These are phyloP conservation scores for Bibio marci DNA, from an alignment of 2,888 invertebrate genomes.

Conservation along the genomic window DNA sequence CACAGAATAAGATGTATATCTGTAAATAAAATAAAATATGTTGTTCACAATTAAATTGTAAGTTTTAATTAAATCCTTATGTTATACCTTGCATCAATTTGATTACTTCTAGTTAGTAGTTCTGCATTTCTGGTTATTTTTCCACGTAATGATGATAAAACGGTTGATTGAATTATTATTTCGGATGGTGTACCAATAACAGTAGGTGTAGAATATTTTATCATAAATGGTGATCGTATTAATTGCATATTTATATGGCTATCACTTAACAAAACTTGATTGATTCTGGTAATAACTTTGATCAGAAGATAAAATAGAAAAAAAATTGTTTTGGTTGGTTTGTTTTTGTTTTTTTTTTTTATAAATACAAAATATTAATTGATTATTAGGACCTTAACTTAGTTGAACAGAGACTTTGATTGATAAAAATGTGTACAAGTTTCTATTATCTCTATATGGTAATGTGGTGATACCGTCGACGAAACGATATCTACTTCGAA, in stretches of 20 bases:
- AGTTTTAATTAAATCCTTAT: too few species aligned
- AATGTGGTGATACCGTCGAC: too few species aligned
- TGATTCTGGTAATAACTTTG: constrained; percentile 37
- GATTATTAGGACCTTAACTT: too few species aligned
- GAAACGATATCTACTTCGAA: too few species aligned
- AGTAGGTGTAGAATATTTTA: constrained; percentile 35
- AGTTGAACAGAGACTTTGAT: too few species aligned
- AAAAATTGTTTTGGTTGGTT: too few species aligned
- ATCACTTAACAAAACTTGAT: constrained; percentile 37
- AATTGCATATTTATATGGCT: constrained; percentile 43
- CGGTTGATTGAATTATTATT: constrained; percentile 29
- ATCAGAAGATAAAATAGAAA: constrained; percentile 7
- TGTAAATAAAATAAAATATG: constrained; percentile 14
- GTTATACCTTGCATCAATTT: constrained; percentile 38
- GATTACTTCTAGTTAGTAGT: constrained; percentile 40
- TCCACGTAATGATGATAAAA: constrained; percentile 47
- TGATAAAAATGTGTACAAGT: too few species aligned
- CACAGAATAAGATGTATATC: constrained; percentile 37
- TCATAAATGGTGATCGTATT: constrained; percentile 35
- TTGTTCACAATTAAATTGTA: too few species aligned
- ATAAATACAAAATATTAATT: too few species aligned
- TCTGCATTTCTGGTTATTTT: constrained; percentile 45
- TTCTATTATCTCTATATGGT: too few species aligned
- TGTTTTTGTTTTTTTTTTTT: too few species aligned
- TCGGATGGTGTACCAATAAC: constrained; percentile 38